A percentile compares a stretch with the other conserved stretches of the same genome.
Evolutionary conservation across 2,888 invertebrate species (phyloP).

Genomic region (Aleiodes testaceus): DNA sequence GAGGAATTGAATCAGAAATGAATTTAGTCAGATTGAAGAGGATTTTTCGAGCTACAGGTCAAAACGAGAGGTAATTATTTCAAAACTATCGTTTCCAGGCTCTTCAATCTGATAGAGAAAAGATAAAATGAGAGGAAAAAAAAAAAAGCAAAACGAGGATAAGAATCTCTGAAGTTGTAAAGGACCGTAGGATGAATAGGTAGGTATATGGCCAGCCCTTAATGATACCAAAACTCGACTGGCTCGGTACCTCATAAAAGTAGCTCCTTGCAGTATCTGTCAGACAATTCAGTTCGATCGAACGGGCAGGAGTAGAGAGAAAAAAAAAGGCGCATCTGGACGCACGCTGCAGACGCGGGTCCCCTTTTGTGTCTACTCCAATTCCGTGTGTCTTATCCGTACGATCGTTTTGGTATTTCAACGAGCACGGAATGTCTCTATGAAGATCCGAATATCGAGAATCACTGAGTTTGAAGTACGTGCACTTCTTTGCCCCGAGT

Average conservation of each 20-base stretch:
- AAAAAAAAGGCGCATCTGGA: constrained; percentile 65
- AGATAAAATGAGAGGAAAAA: neutral
- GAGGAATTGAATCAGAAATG: neutral
- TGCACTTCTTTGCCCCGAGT: too few relatives aligned
- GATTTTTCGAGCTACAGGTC: constrained; percentile 5
- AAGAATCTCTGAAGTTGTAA: constrained; percentile 23
- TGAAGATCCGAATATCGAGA: constrained; percentile 14
- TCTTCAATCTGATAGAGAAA: constrained; percentile 17
- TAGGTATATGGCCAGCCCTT: constrained; percentile 47
- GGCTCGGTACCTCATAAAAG: constrained; percentile 43
- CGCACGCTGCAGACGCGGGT: constrained; percentile 54
- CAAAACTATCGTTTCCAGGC: constrained; percentile 52
- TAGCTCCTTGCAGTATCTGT: constrained; percentile 46
- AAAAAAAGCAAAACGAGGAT: constrained; percentile 17
- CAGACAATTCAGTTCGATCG: constrained; percentile 54
- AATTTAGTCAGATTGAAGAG: constrained; percentile 12
- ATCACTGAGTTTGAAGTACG: neutral
- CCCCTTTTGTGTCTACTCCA: constrained; percentile 59
- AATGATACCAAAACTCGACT: constrained; percentile 45
- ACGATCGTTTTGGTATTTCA: constrained; percentile 49
- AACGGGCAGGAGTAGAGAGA: constrained; percentile 51
- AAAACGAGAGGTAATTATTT: constrained; percentile 58
- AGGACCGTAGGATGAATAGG: constrained; percentile 40
- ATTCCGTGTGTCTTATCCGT: constrained; percentile 54
- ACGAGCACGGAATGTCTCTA: constrained; percentile 46